Evolutionary conservation across 2,113 vertebrate species (phyloP), one percentile per base, ranked within the genome.

Genomic region (Albula glossodonta): DNA sequence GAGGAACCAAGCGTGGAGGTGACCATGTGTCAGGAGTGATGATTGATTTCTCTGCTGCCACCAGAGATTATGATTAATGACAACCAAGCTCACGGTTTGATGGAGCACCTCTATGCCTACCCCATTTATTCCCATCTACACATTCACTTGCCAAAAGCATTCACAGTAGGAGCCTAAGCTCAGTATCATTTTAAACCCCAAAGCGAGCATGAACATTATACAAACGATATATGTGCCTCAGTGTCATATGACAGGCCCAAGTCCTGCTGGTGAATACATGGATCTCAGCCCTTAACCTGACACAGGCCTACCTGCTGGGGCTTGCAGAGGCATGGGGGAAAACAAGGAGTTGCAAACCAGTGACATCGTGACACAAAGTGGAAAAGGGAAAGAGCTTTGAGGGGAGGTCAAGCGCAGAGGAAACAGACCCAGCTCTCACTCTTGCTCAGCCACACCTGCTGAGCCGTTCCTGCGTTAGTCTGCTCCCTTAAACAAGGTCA

Each of bases 161-260:
- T 60, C 74, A 84, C 50, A 88, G 90, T 84, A 85, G 31, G 81
- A 74, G 86, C 88, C 87, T 88, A 93, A 91, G 89, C 87, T 86
- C 70, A 86, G 51, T 17, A 87, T 90, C 19, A 91, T 91, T 90
- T 89, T 88, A 88, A 91, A 91, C 90, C 86, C 83, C 87, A 90
- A 86, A 92, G 88, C 88, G 83, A 87, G 77, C 70, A 25, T 50
- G 22, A 48, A 83, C 84, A 56, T 90, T 87, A 92, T 90, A 90
- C 78, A 49, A 85, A 92, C 84, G 90, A 92, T 89, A 90, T 91
- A 87, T 88, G 78, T 1, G 81, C 80, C 41, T 87, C 81, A 10
- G 50, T 48, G 50, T 12, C 49, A 50, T 79, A 17, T 79, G 78
- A 50, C 78, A 50, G 31, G 78, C 78, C n/a, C 78, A 19, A 79